These are phyloP conservation scores for Pogonocherus hispidulus DNA, from an alignment of 2,888 invertebrate genomes.

Conservation along the genomic window DNA sequence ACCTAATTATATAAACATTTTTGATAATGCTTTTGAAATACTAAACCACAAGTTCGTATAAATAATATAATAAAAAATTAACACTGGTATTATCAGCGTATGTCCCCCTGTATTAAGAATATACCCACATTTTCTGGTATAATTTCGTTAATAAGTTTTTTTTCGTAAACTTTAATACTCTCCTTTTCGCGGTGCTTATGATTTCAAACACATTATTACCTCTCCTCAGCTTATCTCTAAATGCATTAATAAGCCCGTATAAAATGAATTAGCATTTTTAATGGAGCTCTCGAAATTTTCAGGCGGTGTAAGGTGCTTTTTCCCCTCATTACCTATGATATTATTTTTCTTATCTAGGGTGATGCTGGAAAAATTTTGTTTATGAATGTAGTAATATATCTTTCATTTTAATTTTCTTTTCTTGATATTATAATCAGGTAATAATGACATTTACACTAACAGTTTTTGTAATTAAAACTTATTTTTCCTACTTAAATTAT, in stretches of 20 bases:
- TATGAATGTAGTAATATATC: background rate
- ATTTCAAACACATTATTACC: background rate
- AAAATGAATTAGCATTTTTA: conserved; percentile 21
- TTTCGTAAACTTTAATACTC: background rate
- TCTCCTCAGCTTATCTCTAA: conserved; percentile 1
- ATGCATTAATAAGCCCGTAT: background rate
- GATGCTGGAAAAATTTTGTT: background rate
- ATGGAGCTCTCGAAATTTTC: conserved; percentile 1
- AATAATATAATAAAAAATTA: too few species aligned
- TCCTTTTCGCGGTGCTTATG: background rate
- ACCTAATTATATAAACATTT: too few species aligned
- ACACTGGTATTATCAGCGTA: too few species aligned
- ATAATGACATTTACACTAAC: too few species aligned
- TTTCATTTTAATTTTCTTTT: too few species aligned
- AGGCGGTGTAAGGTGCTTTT: background rate
- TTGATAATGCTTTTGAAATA: too few species aligned
- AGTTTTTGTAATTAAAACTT: too few species aligned
- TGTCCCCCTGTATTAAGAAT: too few species aligned
- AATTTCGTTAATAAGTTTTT: background rate
- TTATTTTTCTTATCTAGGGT: background rate
- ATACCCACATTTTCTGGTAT: too few species aligned
- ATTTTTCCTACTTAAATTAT: too few species aligned
- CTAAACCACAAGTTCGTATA: too few species aligned
- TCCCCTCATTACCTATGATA: background rate
- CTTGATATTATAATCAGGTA: too few species aligned